phyloP scores from a whole-genome alignment of 2,888 invertebrate species.

The Coleophora flavipennella region DNA sequence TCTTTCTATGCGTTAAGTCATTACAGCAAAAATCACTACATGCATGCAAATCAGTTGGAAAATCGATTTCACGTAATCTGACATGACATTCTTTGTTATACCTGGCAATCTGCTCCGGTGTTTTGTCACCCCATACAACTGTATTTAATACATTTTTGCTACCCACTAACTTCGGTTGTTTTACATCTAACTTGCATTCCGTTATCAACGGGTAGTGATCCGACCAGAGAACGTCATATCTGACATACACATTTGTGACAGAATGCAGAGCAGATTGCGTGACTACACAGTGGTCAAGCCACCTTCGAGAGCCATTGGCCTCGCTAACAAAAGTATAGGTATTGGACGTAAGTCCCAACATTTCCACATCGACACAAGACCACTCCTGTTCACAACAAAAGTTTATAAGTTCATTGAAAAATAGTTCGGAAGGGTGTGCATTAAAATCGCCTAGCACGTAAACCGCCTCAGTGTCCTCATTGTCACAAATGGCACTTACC shows the following conservation, averaged over 20 bases:
- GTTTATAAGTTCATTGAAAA: constrained; percentile 3
- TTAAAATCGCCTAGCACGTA: constrained; percentile 1
- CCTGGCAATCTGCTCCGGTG: background rate
- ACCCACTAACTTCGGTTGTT: background rate
- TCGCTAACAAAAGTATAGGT: constrained; percentile 3
- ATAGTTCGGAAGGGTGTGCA: constrained; percentile 3
- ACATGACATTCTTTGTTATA: background rate
- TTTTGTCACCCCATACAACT: background rate
- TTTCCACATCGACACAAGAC: constrained; percentile 5
- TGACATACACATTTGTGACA: background rate
- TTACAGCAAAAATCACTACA: background rate
- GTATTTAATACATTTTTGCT: background rate
- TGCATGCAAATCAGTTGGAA: background rate
- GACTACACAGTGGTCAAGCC: constrained; percentile 6
- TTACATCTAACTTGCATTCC: background rate
- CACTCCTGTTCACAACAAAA: constrained; percentile 6
- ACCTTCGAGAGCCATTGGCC: background rate
- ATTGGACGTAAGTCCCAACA: constrained; percentile 2
- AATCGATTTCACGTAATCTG: background rate
- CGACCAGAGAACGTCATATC: background rate
- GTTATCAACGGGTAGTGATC: background rate
- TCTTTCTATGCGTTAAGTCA: background rate
- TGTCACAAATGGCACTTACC: constrained; percentile 1
- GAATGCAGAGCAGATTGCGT: background rate
- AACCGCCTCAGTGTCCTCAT: background rate